Conservation (phyloP, 64 coral and sea anemone genomes). For the Porites australiensis region DNA sequence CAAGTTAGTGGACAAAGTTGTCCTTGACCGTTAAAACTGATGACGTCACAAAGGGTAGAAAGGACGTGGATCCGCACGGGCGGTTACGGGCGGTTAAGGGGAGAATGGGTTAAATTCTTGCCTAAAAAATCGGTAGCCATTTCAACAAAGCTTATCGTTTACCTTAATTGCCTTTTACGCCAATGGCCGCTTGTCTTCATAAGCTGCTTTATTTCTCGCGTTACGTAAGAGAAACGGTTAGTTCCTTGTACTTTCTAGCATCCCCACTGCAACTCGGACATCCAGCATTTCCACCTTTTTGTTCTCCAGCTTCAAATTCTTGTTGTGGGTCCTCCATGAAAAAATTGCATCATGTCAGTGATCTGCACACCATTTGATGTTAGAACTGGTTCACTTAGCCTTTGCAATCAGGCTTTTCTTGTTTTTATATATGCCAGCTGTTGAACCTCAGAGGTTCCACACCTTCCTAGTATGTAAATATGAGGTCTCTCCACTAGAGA, state of each 20-base stretch:
- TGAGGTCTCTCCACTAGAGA: constrained; percentile 37
- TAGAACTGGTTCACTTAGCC: neutral
- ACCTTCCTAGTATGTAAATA: constrained; percentile 57
- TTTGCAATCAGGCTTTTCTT: neutral
- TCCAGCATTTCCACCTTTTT: constrained; percentile 75
- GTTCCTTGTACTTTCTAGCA: constrained; percentile 68
- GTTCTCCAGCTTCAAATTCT: constrained; percentile 37
- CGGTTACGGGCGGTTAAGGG: too few species aligned
- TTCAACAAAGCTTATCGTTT: too few species aligned
- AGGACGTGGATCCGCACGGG: too few species aligned
- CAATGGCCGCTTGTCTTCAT: too few species aligned
- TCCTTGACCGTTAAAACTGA: too few species aligned
- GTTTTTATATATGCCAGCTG: constrained; percentile 43
- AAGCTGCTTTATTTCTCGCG: too few species aligned
- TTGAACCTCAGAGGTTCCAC: constrained; percentile 23
- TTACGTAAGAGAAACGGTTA: constrained; percentile 65
- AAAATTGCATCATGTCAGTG: constrained; percentile 22
- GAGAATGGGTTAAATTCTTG: too few species aligned
- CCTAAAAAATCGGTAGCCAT: too few species aligned
- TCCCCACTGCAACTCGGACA: constrained; percentile 71
- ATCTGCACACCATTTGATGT: constrained; percentile 16
- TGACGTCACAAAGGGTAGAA: too few species aligned
- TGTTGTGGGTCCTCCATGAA: constrained; percentile 43
- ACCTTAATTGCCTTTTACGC: too few species aligned
- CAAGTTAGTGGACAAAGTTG: too few species aligned